phyloP scores from a whole-genome alignment of 2,797 vertebrate species.

The Silurus aristotelis region DNA sequence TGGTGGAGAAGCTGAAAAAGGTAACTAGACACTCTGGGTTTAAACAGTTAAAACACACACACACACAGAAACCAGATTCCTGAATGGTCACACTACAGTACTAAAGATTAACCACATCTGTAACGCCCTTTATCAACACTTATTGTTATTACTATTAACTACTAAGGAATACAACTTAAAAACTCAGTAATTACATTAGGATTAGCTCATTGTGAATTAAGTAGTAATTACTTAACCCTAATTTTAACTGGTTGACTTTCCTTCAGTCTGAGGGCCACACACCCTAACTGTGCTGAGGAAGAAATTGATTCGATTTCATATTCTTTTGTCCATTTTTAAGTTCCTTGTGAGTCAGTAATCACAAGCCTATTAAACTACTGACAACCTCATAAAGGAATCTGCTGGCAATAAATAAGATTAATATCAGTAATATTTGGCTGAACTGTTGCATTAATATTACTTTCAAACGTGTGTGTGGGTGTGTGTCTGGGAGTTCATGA shows the following conservation, averaged over 20 bases:
- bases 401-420: not conserved
- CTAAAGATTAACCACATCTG: not conserved
- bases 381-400: not conserved
- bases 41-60: not conserved
- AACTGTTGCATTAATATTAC: not conserved
- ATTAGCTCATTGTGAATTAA: no score
- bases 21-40: constrained; percentile 64
- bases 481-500: not conserved
- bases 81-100: not conserved
- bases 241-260: not conserved
- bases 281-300: not conserved
- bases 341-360: not conserved
- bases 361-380: no score
- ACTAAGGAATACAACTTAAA: not conserved
- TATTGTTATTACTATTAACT: not conserved
- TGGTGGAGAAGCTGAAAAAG: constrained; percentile 96
- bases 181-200: not conserved
- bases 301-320: not conserved
- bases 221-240: not conserved
- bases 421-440: not conserved
- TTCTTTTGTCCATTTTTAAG: not conserved
- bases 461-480: not conserved
- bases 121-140: not conserved
- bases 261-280: not conserved
- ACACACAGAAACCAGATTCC: no score